Conservation (phyloP, 2,888 invertebrate genomes). For the Cyrtodaria siliqua region DNA sequence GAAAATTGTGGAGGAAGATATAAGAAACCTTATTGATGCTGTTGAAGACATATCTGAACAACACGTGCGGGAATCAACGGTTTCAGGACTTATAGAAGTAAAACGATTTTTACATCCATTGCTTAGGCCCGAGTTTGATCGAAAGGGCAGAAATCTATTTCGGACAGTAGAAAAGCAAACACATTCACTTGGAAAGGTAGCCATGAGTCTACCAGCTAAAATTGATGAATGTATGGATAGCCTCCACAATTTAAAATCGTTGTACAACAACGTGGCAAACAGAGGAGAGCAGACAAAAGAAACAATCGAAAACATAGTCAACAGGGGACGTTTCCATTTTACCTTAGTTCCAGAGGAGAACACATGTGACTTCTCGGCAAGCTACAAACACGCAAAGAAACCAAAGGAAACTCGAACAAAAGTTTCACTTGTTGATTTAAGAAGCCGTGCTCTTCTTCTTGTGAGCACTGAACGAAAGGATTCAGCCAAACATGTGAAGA, state of each 20-base stretch:
- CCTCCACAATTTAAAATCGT: constrained; percentile 64
- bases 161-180: constrained; percentile 35
- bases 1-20: constrained; percentile 66
- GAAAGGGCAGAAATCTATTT: constrained; percentile 15
- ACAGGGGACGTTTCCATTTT: constrained; percentile 55
- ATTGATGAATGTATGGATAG: constrained; percentile 62
- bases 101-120: constrained; percentile 65
- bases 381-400: not conserved
- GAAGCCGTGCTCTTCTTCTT: constrained; percentile 65
- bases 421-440: constrained; percentile 53
- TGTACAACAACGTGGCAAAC: constrained; percentile 72
- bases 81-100: constrained; percentile 67
- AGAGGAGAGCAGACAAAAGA: constrained; percentile 70
- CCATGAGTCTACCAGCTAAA: constrained; percentile 46
- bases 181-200: constrained; percentile 5
- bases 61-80: constrained; percentile 70
- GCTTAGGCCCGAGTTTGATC: constrained; percentile 21
- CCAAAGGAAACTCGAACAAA: not conserved
- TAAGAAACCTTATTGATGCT: constrained; percentile 74
- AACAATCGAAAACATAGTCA: constrained; percentile 60
- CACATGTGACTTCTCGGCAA: constrained; percentile 25
- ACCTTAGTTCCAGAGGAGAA: constrained; percentile 18
- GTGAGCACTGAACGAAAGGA: constrained; percentile 42
- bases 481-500: no score
- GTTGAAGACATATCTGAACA: constrained; percentile 74